phyloP scores from a whole-genome alignment of 2,888 invertebrate species.

The Cheilosia variabilis region DNA sequence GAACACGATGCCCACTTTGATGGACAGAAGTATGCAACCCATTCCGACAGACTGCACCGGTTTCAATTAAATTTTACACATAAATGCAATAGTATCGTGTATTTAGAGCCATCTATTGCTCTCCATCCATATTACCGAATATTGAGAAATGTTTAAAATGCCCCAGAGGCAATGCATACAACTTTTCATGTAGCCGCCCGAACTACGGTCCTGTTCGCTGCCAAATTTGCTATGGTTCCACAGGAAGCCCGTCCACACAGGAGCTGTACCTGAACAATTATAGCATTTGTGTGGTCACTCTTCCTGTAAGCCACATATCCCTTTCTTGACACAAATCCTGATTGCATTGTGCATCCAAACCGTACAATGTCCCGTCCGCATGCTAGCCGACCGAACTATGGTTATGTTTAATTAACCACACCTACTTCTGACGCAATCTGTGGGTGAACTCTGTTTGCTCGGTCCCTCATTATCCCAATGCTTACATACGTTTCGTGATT shows the following conservation, averaged over 20 bases:
- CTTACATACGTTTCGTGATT: slow-evolving; percentile 52
- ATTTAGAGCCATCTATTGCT: too few species aligned
- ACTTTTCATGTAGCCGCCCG: not conserved
- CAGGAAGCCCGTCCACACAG: not conserved
- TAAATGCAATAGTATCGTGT: too few species aligned
- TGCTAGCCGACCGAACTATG: slow-evolving; percentile 6
- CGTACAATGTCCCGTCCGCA: slow-evolving; percentile 3
- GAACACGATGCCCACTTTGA: too few species aligned
- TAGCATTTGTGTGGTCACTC: slow-evolving; percentile 23
- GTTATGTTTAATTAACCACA: slow-evolving; percentile 63
- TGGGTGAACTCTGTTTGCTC: slow-evolving; percentile 46
- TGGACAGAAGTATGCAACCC: too few species aligned
- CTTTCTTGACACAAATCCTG: slow-evolving; percentile 38
- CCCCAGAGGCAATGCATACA: not conserved
- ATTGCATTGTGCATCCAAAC: slow-evolving; percentile 32
- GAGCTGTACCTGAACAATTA: slow-evolving; percentile 20
- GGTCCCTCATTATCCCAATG: slow-evolving; percentile 32
- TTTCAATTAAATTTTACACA: too few species aligned
- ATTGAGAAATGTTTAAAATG: not conserved
- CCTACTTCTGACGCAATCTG: slow-evolving; percentile 47
- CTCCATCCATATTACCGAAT: not conserved
- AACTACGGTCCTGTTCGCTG: not conserved
- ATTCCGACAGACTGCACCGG: too few species aligned
- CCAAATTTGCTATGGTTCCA: not conserved
- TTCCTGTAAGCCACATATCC: slow-evolving; percentile 28